A percentile compares a stretch with the other conserved stretches of the same genome.
Evolutionary conservation across 2,797 vertebrate genomes (phyloP).

Genomic region (Sciurus vulgaris): DNA sequence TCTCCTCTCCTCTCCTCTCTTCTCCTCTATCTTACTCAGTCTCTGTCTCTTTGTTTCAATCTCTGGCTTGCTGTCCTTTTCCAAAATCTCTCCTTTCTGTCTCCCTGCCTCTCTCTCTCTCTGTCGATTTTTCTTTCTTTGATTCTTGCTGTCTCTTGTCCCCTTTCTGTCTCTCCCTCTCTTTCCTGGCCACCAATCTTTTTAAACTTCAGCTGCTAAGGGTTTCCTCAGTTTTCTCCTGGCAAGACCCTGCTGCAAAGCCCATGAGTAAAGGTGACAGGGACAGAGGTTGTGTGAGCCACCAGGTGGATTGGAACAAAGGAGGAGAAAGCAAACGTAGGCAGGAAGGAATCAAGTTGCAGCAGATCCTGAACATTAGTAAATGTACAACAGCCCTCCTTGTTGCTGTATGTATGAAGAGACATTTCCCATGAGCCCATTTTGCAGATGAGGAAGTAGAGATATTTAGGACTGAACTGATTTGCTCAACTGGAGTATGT

Average conservation of each 20-base stretch:
- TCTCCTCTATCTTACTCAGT: neutral
- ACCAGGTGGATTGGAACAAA: no score
- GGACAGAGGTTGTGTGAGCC: neutral
- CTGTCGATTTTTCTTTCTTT: neutral
- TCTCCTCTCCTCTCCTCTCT: neutral
- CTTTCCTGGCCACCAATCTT: neutral
- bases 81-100: neutral
- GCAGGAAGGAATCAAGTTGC: neutral
- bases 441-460: neutral
- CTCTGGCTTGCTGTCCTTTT: neutral
- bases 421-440: neutral
- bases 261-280: neutral
- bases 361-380: neutral
- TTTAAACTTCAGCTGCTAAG: neutral
- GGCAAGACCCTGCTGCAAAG: neutral
- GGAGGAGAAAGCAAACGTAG: neutral
- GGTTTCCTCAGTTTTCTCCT: neutral
- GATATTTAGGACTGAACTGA: neutral
- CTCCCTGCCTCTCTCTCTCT: neutral
- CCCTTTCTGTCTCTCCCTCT: neutral
- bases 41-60: neutral
- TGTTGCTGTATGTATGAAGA: neutral
- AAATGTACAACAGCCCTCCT: neutral
- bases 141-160: neutral
- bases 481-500: neutral